Base-by-base conservation (phyloP, 1,140 invertebrate species). In the Panulirus ornatus region DNA sequence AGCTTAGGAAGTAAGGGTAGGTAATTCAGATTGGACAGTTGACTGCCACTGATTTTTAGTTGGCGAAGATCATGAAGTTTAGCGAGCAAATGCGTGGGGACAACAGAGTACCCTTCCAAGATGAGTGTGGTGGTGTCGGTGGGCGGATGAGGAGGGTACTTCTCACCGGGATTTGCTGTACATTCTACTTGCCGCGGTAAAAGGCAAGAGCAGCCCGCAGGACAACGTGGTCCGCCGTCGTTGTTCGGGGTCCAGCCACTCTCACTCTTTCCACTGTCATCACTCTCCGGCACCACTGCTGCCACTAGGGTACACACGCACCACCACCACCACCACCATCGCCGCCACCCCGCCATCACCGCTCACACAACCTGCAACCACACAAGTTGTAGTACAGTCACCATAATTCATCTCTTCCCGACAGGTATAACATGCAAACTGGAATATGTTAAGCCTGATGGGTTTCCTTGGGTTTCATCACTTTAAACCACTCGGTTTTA, bases 201-300 rank as follows among this genome's bases (percentile, higher is more conserved):
- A 22, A 38, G 16, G 44, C 87, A 89, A 9, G 44, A 73, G 36
- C 87, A 89, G 58, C 70, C 70, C n/a, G 42, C 58, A 51, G 87
- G 87, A 34, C 87, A 89, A 14, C 42, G 42, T 27, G 40, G 47
- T 9, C 66, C 79, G 8, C 47, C 36, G 2, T 8, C 19, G 2
- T 19, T 27, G 14, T 27, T 54, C 27, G 44, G 22, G 44, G 47
- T 34, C 79, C 87, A 44, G n/a, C 66, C 70, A 9, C 42, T 34
- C 11, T 54, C 70, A 19, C 47, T 19, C 47, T 44, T n/a, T 16
- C 79, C 66, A 19, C 36, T 38, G 47, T 54, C 47, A 47, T 89
- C 87, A 42, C 87, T 66, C 70, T 89, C 87, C 3, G 87, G 87
- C 42, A 89, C 79, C n/a, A 89, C 87, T 8, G 87, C 87, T 22